Evolutionary conservation across 2,113 vertebrate genomes (phyloP).

Genomic region (Halichoeres trimaculatus): DNA sequence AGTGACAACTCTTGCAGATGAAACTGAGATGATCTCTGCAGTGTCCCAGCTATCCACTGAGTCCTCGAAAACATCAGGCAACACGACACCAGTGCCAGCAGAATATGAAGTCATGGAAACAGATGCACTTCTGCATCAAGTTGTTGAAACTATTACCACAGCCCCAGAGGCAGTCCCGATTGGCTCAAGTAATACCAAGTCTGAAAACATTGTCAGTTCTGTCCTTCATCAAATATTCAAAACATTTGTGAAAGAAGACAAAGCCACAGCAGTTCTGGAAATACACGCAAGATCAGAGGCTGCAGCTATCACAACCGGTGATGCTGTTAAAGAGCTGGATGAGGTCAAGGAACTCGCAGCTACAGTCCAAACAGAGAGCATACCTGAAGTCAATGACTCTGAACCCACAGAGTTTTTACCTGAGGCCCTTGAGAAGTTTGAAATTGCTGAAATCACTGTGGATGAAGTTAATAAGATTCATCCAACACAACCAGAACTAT

Average conservation of each 20-base stretch:
- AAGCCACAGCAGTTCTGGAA: constrained; percentile 38
- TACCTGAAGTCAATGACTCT: constrained; percentile 57
- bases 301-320: constrained; percentile 44
- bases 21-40: constrained; percentile 93
- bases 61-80: constrained; percentile 89
- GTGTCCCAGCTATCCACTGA: constrained; percentile 87
- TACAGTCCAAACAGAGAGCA: constrained; percentile 43
- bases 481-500: too few relatives aligned
- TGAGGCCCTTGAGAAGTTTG: constrained; percentile 42
- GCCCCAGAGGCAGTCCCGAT: constrained; percentile 44
- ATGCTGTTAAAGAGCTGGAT: constrained; percentile 59
- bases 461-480: constrained; percentile 49
- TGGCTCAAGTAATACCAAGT: constrained; percentile 36
- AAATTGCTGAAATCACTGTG: constrained; percentile 45
- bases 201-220: constrained; percentile 52
- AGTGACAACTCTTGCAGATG: constrained; percentile 82
- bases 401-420: constrained; percentile 53
- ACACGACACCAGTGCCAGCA: constrained; percentile 87
- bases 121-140: constrained; percentile 83
- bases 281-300: constrained; percentile 53
- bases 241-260: constrained; percentile 29
- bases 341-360: constrained; percentile 27
- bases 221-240: constrained; percentile 50
- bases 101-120: constrained; percentile 77
- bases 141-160: constrained; percentile 81